These are phyloP conservation scores for Porites lutea DNA, from an alignment of 64 coral and sea anemone species.

Conservation along the genomic window DNA sequence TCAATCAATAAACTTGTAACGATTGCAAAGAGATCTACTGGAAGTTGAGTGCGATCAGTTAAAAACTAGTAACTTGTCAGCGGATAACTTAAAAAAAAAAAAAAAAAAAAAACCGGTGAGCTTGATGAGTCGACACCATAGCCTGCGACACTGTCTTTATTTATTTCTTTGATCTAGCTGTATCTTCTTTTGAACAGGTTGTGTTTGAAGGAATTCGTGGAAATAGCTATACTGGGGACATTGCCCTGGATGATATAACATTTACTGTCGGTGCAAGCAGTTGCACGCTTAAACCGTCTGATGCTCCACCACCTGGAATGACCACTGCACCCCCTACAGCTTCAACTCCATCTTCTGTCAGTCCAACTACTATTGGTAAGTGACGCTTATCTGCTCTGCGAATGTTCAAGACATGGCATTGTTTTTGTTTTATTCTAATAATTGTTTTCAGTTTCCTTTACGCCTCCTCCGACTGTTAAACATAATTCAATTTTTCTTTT, in stretches of 20 bases:
- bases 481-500: too few species aligned
- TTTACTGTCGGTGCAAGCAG: conserved; percentile 68
- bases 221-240: conserved; percentile 75
- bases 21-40: too few species aligned
- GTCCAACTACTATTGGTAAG: conserved; percentile 49
- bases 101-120: too few species aligned
- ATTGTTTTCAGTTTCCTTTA: too few species aligned
- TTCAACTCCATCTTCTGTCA: conserved; percentile 56
- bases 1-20: too few species aligned
- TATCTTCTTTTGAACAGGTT: conserved; percentile 45
- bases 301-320: conserved; percentile 50
- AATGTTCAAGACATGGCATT: background rate
- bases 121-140: too few species aligned
- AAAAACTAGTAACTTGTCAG: too few species aligned
- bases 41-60: too few species aligned
- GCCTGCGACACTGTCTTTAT: too few species aligned
- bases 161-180: background rate
- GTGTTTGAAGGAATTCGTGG: conserved; percentile 90
- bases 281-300: conserved; percentile 57
- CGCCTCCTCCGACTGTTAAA: too few species aligned
- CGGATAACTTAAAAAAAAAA: too few species aligned
- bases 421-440: too few species aligned
- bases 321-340: conserved; percentile 35
- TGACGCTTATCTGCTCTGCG: background rate
- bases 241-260: conserved; percentile 83